Evolutionary conservation across 2,888 invertebrate genomes (phyloP).

Genomic region (Drosophila paranaensis): DNA sequence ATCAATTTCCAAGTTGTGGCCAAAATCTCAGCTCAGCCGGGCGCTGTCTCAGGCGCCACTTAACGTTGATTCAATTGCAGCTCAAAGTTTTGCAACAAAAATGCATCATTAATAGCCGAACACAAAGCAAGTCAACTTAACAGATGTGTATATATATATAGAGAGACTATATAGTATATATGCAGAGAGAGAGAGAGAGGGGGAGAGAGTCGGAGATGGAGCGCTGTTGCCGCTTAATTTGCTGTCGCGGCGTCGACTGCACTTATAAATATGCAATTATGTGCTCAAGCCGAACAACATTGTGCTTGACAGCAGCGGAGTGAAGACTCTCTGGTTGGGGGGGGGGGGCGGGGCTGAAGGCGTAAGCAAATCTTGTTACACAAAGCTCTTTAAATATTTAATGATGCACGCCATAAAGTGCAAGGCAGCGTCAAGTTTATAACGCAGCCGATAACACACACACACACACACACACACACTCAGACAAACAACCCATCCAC

Average conservation of each 20-base stretch:
- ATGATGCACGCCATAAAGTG: slow-evolving; percentile 69
- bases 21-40: slow-evolving; percentile 10
- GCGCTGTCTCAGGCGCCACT: slow-evolving; percentile 18
- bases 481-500: background rate
- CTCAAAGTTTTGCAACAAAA: slow-evolving; percentile 46
- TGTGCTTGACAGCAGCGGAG: slow-evolving; percentile 47
- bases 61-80: slow-evolving; percentile 47
- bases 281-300: slow-evolving; percentile 62
- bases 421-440: slow-evolving; percentile 63
- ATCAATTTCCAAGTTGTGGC: slow-evolving; percentile 58
- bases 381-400: slow-evolving; percentile 77
- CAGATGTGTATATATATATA: background rate
- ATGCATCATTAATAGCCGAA: slow-evolving; percentile 62
- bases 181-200: too few relatives aligned
- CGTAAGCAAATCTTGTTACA: slow-evolving; percentile 73
- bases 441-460: slow-evolving; percentile 53
- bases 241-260: slow-evolving; percentile 55
- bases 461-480: background rate
- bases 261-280: slow-evolving; percentile 78
- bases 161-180: background rate
- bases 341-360: slow-evolving; percentile 7
- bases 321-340: slow-evolving; percentile 32
- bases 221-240: slow-evolving; percentile 58
- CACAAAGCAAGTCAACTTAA: slow-evolving; percentile 34
- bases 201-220: background rate